These are phyloP conservation scores for Caenorhabditis sp. DNA, from an alignment of 2,888 invertebrate species.

Conservation along the genomic window DNA sequence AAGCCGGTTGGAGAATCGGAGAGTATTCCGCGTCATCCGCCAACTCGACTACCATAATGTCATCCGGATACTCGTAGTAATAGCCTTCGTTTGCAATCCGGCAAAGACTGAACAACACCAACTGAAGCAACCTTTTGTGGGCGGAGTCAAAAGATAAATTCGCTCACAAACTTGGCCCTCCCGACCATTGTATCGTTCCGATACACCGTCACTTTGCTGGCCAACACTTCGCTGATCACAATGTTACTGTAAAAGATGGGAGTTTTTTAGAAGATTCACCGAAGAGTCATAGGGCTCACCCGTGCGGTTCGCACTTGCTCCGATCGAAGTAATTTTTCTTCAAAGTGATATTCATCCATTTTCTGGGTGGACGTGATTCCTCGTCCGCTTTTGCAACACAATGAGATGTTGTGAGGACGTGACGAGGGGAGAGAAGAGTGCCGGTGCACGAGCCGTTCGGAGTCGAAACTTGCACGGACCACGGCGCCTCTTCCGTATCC, in stretches of 20 bases:
- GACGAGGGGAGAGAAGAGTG: not conserved
- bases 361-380: too few species aligned
- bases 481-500: not conserved
- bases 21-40: not conserved
- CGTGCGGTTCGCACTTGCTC: not conserved
- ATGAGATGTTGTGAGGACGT: not conserved
- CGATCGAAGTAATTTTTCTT: not conserved
- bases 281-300: not conserved
- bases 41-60: slow-evolving; percentile 1
- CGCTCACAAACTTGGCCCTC: not conserved
- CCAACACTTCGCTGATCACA: not conserved
- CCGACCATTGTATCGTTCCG: not conserved
- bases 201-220: not conserved
- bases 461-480: not conserved
- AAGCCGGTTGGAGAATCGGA: not conserved
- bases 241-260: not conserved
- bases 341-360: not conserved
- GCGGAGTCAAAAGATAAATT: not conserved
- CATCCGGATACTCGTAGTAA: not conserved
- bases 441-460: not conserved
- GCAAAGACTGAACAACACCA: not conserved
- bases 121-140: not conserved
- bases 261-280: not conserved
- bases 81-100: slow-evolving; percentile 1
- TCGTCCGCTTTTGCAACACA: not conserved